Evolutionary conservation across 2,888 invertebrate genomes (phyloP), one percentile per base, ranked within the genome.

Genomic region (Incurvaria masculella): DNA sequence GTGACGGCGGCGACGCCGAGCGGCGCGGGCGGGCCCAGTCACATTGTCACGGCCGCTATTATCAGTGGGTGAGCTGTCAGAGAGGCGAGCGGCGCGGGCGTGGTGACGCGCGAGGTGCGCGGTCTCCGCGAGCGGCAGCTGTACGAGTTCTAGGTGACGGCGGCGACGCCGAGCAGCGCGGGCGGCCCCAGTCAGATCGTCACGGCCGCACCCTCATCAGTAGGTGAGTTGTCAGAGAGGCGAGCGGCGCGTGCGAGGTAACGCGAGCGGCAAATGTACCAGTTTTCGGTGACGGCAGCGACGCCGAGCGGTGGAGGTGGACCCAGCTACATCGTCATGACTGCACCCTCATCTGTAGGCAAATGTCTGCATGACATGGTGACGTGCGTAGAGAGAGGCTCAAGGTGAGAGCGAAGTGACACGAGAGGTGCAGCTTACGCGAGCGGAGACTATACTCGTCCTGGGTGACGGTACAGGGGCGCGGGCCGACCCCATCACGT

Each of bases 91-190:
- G 21, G 44, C 33, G 55, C 49, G 33, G 59, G 59, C 42, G 73
- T 82, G 64, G 59, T 82, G 57, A 79, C 79, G 56, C 84, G 80
- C 56, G 86, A 87, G 64, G 83, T 86, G 53, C 78, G 85, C 46
- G 83, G 86, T 49, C 75, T 91, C 58, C 81, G 83, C 50, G 85
- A 85, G 60, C 81, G 84, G 62, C 85, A 87, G 57, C 79, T 85
- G 54, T 91, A 93, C 68, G 88, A 89, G 69, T 89, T 93, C 69
- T 89, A 91, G 86, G 88, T 91, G 49, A 86, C 89, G 40, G 91
- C 88, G 6, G 84, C 84, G 41, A 89, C 88, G 10, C 75, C 80
- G 4, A 80, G 85, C 20, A 89, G 89, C 2, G 86, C 86, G 61
- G 84, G 86, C 1, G 80, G 84, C 48, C 68, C 82, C 40, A 83